These are phyloP conservation scores for Harpagus bidentatus DNA, from an alignment of 2,113 vertebrate species.

Conservation along the genomic window DNA sequence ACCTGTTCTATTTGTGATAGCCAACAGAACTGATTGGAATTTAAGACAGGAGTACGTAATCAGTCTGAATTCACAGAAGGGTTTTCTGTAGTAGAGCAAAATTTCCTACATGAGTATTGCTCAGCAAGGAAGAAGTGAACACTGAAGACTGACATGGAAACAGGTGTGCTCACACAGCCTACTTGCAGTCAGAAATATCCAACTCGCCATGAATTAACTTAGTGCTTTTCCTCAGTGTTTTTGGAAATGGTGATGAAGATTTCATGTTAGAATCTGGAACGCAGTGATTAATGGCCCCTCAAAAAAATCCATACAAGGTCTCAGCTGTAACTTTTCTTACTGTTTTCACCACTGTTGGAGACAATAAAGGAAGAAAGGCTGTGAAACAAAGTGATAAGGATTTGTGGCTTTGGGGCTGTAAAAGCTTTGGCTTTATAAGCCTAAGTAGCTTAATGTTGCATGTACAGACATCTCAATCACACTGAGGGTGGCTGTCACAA, in stretches of 20 bases:
- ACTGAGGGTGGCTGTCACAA: not conserved
- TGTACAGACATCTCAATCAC: constrained; percentile 26
- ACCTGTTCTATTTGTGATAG: not conserved
- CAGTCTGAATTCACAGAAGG: not conserved
- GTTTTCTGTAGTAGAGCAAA: not conserved
- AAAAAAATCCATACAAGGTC: not conserved
- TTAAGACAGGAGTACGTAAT: not conserved
- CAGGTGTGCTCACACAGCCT: not conserved
- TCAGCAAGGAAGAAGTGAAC: not conserved
- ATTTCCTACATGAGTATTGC: not conserved
- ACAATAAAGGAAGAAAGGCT: not conserved
- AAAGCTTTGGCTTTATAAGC: constrained; percentile 5
- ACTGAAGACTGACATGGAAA: not conserved
- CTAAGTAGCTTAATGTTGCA: constrained; percentile 38
- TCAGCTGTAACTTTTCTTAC: not conserved
- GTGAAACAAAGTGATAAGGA: constrained; percentile 12
- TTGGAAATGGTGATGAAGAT: not conserved
- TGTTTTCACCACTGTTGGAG: not conserved
- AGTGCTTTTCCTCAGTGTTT: not conserved
- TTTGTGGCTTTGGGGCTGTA: not conserved
- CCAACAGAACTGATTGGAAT: not conserved
- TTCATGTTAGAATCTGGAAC: not conserved
- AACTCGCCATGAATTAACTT: not conserved
- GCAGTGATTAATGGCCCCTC: not conserved
- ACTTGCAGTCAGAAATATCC: not conserved